Base-by-base conservation (phyloP, 2,113 vertebrate genomes). In the Osmerus eperlanus region DNA sequence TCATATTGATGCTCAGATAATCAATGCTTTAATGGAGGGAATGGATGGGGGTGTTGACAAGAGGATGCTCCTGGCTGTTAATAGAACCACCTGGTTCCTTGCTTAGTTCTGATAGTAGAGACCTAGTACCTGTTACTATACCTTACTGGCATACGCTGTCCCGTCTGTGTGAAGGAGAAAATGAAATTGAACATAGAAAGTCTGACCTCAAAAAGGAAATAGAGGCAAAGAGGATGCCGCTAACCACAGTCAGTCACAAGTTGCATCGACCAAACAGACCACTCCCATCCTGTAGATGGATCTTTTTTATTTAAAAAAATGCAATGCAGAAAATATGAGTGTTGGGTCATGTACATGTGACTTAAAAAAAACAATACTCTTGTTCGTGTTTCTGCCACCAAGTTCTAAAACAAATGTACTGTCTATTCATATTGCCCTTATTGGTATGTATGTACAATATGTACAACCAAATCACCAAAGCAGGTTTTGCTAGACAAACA, bases 1-100 rank as follows among this genome's bases (percentile, higher is more conserved):
- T 32, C 83, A 79, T 88, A 81, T 5, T 58, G 0, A 29, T 62
- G 18, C 36, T 68, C 15, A n/a, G 41, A 41, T 62, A 12, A 29
- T 70, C 55, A 29, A 59, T 19, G 4, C 3, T 3, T 13, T 56
- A 56, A 13, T 29, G 7, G 59, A 3, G 67, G 19, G 23, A 1
- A 53, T 13, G 5, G 23, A 51, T 28, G 65, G 1, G 7, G 16
- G 7, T 54, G 4, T 64, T 65, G 72, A 61, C 36, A 25, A 70
- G 47, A 47, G 0, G 11, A 74, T 65, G 61, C 72, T 60, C 13
- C 68, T 71, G 41, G n/a, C 64, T 65, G 32, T 13, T 5, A 18
- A 18, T 8, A 32, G 7, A 21, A 11, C 21, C 68, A 56, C 41
- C 36, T 53, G 59, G 7, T 29, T 0, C 3, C 12, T 0, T 3